phyloP scores from a whole-genome alignment of 1,140 invertebrate genomes.

The Ceratitis capitata region DNA sequence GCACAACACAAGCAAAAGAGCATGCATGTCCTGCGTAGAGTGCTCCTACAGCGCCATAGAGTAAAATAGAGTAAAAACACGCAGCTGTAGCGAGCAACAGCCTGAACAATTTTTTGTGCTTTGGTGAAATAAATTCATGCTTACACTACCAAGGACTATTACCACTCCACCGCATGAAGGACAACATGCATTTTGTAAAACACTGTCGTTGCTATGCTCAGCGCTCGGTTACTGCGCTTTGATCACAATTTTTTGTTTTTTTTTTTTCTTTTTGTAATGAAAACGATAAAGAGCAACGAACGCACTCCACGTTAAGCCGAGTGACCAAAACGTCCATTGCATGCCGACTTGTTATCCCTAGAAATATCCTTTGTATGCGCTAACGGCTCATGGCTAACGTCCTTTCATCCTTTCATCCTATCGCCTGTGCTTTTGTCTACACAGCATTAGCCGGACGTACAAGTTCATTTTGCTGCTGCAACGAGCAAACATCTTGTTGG shows the following conservation, averaged over 20 bases:
- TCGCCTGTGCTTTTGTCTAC: not conserved
- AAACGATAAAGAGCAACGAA: not conserved
- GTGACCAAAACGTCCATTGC: not conserved
- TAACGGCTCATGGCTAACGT: not conserved
- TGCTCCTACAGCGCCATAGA: not conserved
- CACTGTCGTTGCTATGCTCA: not conserved
- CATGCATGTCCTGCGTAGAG: not conserved
- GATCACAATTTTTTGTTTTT: not conserved
- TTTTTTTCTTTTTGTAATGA: no score
- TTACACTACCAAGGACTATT: not conserved
- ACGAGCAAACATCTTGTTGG: constrained; percentile 64
- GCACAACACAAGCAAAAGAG: no score
- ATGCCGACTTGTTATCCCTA: constrained; percentile 28
- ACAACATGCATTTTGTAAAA: not conserved
- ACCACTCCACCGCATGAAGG: not conserved
- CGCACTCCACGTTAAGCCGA: constrained; percentile 5
- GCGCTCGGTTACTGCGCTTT: not conserved
- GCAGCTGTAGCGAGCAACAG: not conserved
- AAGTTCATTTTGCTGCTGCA: constrained; percentile 61
- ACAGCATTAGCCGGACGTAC: constrained; percentile 19
- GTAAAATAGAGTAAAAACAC: not conserved
- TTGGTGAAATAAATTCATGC: not conserved
- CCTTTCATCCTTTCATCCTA: not conserved
- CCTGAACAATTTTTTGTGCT: not conserved
- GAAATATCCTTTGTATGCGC: constrained; percentile 1